phyloP scores from a whole-genome alignment of 2,113 vertebrate species.

The Cololabis saira region DNA sequence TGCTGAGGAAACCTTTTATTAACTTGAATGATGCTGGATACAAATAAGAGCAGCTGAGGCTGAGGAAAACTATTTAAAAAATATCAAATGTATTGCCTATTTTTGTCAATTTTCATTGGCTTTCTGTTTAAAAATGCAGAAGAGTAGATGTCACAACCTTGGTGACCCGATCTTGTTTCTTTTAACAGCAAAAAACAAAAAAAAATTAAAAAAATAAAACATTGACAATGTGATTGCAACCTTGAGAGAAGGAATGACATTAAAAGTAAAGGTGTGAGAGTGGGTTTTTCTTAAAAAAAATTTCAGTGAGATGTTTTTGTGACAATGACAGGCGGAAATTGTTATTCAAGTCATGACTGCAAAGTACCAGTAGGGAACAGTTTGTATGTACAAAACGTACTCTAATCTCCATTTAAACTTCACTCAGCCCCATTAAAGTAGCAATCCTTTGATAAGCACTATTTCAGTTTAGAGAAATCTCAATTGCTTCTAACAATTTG shows the following conservation, averaged over 20 bases:
- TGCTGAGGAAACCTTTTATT: too few relatives aligned
- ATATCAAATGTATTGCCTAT: neutral
- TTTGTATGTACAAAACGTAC: constrained; percentile 61
- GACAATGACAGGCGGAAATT: constrained; percentile 48
- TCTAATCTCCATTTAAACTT: constrained; percentile 68
- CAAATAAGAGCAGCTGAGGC: too few relatives aligned
- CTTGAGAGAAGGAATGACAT: constrained; percentile 30
- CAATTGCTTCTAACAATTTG: constrained; percentile 54
- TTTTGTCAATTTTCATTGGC: constrained; percentile 2
- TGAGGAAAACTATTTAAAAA: neutral
- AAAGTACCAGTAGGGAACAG: constrained; percentile 53
- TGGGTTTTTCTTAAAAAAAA: too few relatives aligned
- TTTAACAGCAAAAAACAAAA: neutral
- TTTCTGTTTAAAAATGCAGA: constrained; percentile 3
- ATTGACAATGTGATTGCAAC: constrained; percentile 8
- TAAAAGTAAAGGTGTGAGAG: constrained; percentile 16
- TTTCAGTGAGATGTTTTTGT: constrained; percentile 35
- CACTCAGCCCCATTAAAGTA: constrained; percentile 33
- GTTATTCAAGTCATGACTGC: constrained; percentile 56
- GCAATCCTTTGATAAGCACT: constrained; percentile 40
- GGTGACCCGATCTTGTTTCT: constrained; percentile 31
- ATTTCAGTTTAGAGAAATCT: constrained; percentile 34
- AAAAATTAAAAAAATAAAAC: neutral
- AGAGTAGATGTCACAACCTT: constrained; percentile 5
- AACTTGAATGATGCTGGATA: too few relatives aligned